Evolutionary conservation across 2,113 vertebrate species (phyloP), one percentile per base, ranked within the genome.

Genomic region (Ophiodon elongatus): DNA sequence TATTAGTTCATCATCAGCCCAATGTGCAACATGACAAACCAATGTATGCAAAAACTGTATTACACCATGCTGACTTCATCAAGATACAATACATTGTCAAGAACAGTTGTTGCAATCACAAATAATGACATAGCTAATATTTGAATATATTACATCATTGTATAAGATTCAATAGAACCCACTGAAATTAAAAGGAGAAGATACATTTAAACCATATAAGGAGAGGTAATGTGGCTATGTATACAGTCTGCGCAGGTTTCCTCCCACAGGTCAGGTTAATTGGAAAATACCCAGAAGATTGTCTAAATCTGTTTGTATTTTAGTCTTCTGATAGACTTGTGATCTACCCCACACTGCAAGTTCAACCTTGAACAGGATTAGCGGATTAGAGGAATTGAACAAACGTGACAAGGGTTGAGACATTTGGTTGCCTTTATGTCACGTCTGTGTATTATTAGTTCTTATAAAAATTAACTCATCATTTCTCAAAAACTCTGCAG

Each of bases 341-440:
- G 29, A 66, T 35, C 29, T 65, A 2, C 13, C 54, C 25, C 27
- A 41, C 13, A 73, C 33, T 21, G 39, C 67, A 77, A 10, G 52
- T 57, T 68, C 37, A 66, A 33, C 77, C 73, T 45, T 70, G 45
- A 75, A 77, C 65, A 67, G 23, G 56, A 69, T 89, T 73, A 82
- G 14, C 23, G 27, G 35, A 50, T 23, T 47, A 19, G 80, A n/a
- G 27, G 31, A 77, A 56, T 84, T 64, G 63, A 84, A 73, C 33
- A 71, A 77, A 82, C 57, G 27, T 59, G 68, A 77, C 14, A 23
- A 56, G n/a, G 27, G 52, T 59, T 45, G 60, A 71, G 35, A 66
- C 57, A 43, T 62, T 54, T 8, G 35, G n/a, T 45, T 5, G 14
- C n/a, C 45, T 57, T 71, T 50, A 64, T 57, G 29, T 81, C 17